A percentile compares a stretch with the other conserved stretches of the same genome.
Conservation (phyloP, 2,113 vertebrate genomes). For the Monopterus albus region DNA sequence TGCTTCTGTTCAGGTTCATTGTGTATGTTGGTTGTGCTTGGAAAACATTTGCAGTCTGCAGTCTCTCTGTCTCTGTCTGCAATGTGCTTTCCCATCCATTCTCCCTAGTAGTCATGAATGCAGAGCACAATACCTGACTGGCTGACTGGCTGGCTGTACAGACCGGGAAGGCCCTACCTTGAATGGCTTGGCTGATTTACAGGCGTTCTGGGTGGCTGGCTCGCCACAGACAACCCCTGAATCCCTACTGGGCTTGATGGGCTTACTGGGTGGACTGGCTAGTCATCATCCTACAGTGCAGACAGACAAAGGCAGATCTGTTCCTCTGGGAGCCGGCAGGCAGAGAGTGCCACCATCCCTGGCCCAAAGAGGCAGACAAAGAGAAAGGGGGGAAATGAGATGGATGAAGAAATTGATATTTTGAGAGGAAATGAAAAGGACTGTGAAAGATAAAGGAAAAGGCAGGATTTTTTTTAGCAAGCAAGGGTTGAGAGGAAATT, state of each 20-base stretch:
- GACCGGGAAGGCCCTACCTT: conserved; percentile 18
- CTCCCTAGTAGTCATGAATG: not conserved
- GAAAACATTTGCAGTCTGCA: conserved; percentile 24
- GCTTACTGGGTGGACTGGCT: conserved; percentile 57
- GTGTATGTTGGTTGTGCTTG: conserved; percentile 16
- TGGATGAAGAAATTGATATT: conserved; percentile 47
- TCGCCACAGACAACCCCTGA: conserved; percentile 46
- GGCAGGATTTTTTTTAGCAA: conserved; percentile 18
- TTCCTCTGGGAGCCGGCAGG: conserved; percentile 64
- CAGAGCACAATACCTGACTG: conserved; percentile 40
- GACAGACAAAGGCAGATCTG: conserved; percentile 72
- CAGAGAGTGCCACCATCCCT: conserved; percentile 57
- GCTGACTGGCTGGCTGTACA: conserved; percentile 4
- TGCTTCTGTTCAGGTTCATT: conserved; percentile 1
- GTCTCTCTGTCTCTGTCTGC: conserved; percentile 25
- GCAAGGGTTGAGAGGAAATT: conserved; percentile 5
- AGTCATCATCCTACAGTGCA: conserved; percentile 68
- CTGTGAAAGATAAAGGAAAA: conserved; percentile 8
- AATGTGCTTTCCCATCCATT: conserved; percentile 14
- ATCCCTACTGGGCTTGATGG: conserved; percentile 48
- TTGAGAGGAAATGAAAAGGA: conserved; percentile 30
- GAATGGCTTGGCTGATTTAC: conserved; percentile 64
- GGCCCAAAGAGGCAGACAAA: conserved; percentile 42
- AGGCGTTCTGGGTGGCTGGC: conserved; percentile 56
- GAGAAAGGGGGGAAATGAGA: conserved; percentile 16